phyloP scores from a whole-genome alignment of 2,113 vertebrate species.

The Microcebus murinus region DNA sequence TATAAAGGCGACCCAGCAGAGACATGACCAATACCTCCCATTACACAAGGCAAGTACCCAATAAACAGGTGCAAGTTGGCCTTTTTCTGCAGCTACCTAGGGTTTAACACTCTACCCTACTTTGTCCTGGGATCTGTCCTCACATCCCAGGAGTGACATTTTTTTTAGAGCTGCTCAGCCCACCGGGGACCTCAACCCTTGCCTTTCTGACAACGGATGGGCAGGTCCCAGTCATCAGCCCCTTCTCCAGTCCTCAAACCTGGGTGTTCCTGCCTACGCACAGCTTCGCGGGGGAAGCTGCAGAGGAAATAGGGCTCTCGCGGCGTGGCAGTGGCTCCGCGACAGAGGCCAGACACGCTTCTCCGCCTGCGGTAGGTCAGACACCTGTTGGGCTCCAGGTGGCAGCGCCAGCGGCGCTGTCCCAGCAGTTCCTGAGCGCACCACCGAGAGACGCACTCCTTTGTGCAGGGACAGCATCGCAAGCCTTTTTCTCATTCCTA shows the following conservation, averaged over 20 bases:
- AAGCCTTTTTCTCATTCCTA: background rate
- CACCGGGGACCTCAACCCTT: background rate
- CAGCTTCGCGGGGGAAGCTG: background rate
- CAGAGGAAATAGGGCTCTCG: background rate
- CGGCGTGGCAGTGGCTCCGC: accelerated
- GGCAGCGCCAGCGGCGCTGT: accelerated
- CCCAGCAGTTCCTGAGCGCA: accelerated
- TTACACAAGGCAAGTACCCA: too few relatives aligned
- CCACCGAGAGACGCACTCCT: background rate
- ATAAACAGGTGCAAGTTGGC: background rate
- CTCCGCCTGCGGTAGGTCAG: background rate
- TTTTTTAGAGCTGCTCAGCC: background rate
- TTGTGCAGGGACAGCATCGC: background rate
- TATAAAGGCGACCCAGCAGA: background rate
- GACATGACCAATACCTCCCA: background rate
- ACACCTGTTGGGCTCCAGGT: background rate
- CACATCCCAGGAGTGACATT: accelerated
- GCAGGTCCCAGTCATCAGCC: too few relatives aligned
- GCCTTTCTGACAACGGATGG: background rate
- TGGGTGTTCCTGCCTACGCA: background rate
- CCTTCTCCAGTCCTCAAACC: background rate
- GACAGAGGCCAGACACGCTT: too few relatives aligned
- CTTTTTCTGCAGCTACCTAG: background rate
- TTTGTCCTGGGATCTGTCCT: background rate
- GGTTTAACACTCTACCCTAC: too few relatives aligned